Base-by-base conservation (phyloP, 2,888 invertebrate species). In the Rambutsinella grinnellia region DNA sequence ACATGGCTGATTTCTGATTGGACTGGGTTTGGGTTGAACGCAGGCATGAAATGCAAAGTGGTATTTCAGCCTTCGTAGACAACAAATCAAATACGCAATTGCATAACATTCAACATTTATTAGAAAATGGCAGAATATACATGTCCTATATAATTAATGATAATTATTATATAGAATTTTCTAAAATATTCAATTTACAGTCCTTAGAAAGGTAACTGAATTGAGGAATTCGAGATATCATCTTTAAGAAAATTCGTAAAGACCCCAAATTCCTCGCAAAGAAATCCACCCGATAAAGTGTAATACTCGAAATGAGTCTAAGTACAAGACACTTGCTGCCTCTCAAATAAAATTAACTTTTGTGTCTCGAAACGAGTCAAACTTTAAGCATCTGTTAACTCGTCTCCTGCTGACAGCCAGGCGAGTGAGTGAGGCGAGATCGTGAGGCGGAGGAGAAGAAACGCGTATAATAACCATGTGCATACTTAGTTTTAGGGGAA, bases 281-380 rank as follows among this genome's bases (percentile, higher is more conserved):
- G n/a, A n/a, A n/a, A n/a, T n/a, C n/a, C n/a, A 36, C 5, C 36
- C 13, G 36, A 36, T 36, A 36, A 36, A 36, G 6, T 13, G 36
- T 36, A 36, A 36, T 36, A 36, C 36, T 36, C 13, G 5, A 36
- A 36, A 36, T 36, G 19, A 51, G 51, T 51, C 10, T 51, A 51
- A 19, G 60, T 21, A 49, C 54, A 69, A 75, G 75, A 67, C 75
- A 68, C 75, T 75, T 75, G 75, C 75, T 68, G 75, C 75, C 75
- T 75, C 68, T 75, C 75, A 75, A 75, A 69, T 75, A 75, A 75
- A 75, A 75, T 75, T 75, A 75, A 75, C 75, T 75, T 75, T 75
- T 36, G n/a, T 68, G 68, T 68, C 61, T 57, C 62, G 68, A 75
- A 75, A 68, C 75, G 63, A 75, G 75, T 75, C 62, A 75, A 75